Evolutionary conservation across 64 coral and sea anemone species (phyloP), one percentile per base, ranked within the genome.

Genomic region (Anthopleura sola): DNA sequence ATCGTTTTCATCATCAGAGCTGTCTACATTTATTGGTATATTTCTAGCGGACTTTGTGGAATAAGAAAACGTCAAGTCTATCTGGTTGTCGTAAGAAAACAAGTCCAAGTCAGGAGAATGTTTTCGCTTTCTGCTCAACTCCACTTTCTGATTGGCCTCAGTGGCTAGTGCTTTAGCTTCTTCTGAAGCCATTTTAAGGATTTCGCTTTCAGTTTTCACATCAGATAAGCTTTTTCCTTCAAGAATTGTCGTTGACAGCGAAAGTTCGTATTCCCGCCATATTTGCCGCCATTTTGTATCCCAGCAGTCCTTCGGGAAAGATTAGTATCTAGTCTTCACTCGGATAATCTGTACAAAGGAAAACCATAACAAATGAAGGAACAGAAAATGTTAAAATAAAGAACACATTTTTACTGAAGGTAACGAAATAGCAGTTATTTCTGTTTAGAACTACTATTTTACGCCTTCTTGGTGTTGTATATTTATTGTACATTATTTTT

Each of bases 1-100:
- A 78, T 37, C 36, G 12, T 82, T 78, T 23, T 55, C 77, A 71
- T 75, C 85, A 55, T 91, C 85, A 14, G 79, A 56, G 44, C 82
- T 83, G 86, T 91, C 90, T 32, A 60, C 34, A 55, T 15, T 40
- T 31, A 83, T 56, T 13, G 50, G 29, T 8, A 60, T 48, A 48
- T 3, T 31, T 83, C 55, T 53, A 20, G 49, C 47, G 19, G 36
- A 44, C 39, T 79, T 79, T 6, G 82, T 83, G 17, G 82, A 60
- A 36, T 56, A 19, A 10, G 37, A 34, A 60, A 83, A 83, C 10
- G 82, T 83, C 47, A 83, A 36, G 11, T 38, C 18, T 0, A 83
- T 56, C 19, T 83, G 82, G 32, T 83, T 83, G 44, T 83, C 29
- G n/a, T 56, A 83, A 1, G 82, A 19, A 83, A 83, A 83, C 20